Percentiles rank a stretch among this genome's conserved stretches.
Conservation (phyloP, 1,140 invertebrate genomes). For the Protaetia brevitarsis region DNA sequence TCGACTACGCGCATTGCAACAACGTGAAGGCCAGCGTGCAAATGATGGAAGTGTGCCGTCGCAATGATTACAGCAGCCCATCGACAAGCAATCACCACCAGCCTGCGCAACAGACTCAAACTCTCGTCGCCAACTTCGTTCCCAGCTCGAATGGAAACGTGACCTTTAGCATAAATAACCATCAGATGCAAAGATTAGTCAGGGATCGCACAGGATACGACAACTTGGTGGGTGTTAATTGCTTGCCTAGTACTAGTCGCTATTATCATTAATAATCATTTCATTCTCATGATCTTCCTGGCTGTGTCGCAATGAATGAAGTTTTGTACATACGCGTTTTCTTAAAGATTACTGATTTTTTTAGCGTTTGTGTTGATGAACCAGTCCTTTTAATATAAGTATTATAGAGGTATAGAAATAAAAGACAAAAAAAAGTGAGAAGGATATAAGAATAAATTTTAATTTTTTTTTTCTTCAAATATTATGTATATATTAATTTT, state of each 20-base stretch:
- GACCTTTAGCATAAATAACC: constrained; percentile 84
- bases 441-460: too few relatives aligned
- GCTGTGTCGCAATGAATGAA: too few relatives aligned
- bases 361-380: too few relatives aligned
- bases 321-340: too few relatives aligned
- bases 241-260: background rate
- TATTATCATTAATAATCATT: too few relatives aligned
- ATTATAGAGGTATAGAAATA: too few relatives aligned
- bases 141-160: constrained; percentile 79
- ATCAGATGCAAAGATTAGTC: constrained; percentile 67
- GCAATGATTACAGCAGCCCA: constrained; percentile 61
- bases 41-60: constrained; percentile 87
- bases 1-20: constrained; percentile 95
- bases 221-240: constrained; percentile 52
- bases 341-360: too few relatives aligned
- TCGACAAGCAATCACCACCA: constrained; percentile 55
- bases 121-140: constrained; percentile 66
- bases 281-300: too few relatives aligned
- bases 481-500: too few relatives aligned
- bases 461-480: too few relatives aligned
- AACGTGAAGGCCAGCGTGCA: constrained; percentile 93
- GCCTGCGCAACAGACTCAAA: constrained; percentile 62
- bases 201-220: constrained; percentile 65
- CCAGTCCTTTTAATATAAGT: too few relatives aligned
- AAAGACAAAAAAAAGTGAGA: too few relatives aligned